Base-by-base conservation (phyloP, 2,888 invertebrate genomes). In the Agonopterix heracliana region DNA sequence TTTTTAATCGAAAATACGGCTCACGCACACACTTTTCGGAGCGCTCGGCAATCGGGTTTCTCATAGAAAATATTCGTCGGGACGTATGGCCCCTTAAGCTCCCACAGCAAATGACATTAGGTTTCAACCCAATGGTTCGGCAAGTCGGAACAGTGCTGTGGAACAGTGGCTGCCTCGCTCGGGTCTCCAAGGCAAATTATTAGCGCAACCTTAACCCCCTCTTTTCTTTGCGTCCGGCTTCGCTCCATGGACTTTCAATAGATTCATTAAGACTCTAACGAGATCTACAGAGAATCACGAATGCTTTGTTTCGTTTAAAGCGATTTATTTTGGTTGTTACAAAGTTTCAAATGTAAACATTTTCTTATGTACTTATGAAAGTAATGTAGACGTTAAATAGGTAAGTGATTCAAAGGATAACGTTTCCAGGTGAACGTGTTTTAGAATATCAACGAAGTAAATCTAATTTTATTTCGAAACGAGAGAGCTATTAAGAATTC, bases 241-340 rank as follows among this genome's bases (percentile, higher is more conserved):
- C 83, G 80, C 84, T 81, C 75, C 74, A 75, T 74, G 73, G 74
- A 78, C 78, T 77, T 78, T 87, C 86, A 86, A 88, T 88, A 86
- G 86, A 86, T 82, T 88, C 85, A 87, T 88, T 86, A 87, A 78
- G 79, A 76, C 78, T 77, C 78, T 86, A 86, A 87, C 86, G 81
- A 87, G 84, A 83, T 84, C 80, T 71, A 74, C 74, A 75, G 78
- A 72, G 78, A 81, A 85, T 84, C 80, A 80, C 74, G 77, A 74
- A 67, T 74, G 83, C 80, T 83, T 86, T 86, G 86, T 86, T 82
- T 83, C 71, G 64, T 67, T 74, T 77, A 87, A 86, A 78, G 72
- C 76, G 78, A 86, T 84, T 85, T 84, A 78, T 81, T 77, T 77
- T 74, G 72, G 76, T 78, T 75, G 70, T 72, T 66, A 71, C 67